Conservation (phyloP, 2,888 invertebrate genomes). For the Chymomyza caudatula region DNA sequence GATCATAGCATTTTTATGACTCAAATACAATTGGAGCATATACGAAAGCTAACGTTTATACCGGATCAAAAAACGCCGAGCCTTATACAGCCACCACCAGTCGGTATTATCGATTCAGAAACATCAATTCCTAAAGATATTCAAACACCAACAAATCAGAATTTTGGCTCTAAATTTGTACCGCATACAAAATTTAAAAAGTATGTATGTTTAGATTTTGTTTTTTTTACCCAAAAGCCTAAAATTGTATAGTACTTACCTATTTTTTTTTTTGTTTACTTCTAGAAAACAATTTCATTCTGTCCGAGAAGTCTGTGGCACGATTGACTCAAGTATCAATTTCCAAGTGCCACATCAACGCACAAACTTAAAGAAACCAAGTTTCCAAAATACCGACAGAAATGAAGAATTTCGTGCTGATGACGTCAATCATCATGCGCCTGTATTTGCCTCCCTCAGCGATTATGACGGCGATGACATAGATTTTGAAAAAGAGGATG, state of each 20-base stretch:
- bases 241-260: too few species aligned
- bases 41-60: constrained; percentile 71
- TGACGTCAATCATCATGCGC: constrained; percentile 21
- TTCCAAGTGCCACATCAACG: constrained; percentile 42
- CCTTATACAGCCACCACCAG: constrained; percentile 15
- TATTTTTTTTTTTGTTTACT: constrained; percentile 12
- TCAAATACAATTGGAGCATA: constrained; percentile 76
- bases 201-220: constrained; percentile 49
- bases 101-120: constrained; percentile 11
- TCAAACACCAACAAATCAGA: constrained; percentile 15
- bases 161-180: constrained; percentile 40
- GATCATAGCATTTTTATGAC: constrained; percentile 75
- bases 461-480: constrained; percentile 35
- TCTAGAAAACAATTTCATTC: constrained; percentile 52
- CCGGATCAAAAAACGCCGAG: constrained; percentile 45
- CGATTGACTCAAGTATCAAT: constrained; percentile 53
- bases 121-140: constrained; percentile 26
- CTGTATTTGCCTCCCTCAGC: constrained; percentile 33
- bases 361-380: too few species aligned
- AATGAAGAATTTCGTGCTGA: neutral
- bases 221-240: neutral
- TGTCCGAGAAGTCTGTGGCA: constrained; percentile 65
- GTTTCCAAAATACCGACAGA: neutral
- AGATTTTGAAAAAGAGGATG: constrained; percentile 13
- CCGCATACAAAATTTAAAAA: constrained; percentile 58